A percentile compares a stretch with the other conserved stretches of the same genome.
phyloP scores from a whole-genome alignment of 2,113 vertebrate genomes.

The Hoplias malabaricus region DNA sequence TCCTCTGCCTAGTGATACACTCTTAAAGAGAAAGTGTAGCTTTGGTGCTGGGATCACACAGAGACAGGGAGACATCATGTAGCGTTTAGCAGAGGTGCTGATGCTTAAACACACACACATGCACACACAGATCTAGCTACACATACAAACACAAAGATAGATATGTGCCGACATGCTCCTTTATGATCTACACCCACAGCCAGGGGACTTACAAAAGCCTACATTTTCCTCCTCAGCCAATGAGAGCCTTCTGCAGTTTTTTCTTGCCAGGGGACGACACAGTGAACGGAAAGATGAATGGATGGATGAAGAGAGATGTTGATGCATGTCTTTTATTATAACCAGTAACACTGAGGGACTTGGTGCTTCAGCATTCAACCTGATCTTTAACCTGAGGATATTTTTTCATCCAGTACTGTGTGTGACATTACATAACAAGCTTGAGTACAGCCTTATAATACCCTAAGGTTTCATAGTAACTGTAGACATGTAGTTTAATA shows the following conservation, averaged over 20 bases:
- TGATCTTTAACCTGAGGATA: neutral
- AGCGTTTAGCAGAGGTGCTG: neutral
- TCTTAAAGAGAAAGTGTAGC: constrained; percentile 46
- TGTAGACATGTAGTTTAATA: too few relatives aligned
- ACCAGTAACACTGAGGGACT: neutral
- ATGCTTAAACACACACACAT: neutral
- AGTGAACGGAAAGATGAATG: neutral
- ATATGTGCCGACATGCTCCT: neutral
- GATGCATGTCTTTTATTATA: neutral
- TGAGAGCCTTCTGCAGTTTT: neutral
- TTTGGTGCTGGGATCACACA: constrained; percentile 9
- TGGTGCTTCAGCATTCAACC: neutral
- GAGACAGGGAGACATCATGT: neutral
- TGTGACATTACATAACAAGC: neutral
- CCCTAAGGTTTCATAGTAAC: neutral
- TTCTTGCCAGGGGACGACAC: neutral
- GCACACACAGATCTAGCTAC: too few relatives aligned
- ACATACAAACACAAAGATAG: neutral
- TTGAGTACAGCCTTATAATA: too few relatives aligned
- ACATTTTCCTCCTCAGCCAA: neutral
- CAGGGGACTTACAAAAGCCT: neutral
- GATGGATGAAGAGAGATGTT: neutral
- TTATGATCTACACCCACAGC: neutral
- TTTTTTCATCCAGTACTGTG: neutral
- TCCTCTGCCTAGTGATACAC: constrained; percentile 47